These are phyloP conservation scores for Poeciliopsis turneri DNA, from an alignment of 2,797 vertebrate genomes.

Conservation along the genomic window DNA sequence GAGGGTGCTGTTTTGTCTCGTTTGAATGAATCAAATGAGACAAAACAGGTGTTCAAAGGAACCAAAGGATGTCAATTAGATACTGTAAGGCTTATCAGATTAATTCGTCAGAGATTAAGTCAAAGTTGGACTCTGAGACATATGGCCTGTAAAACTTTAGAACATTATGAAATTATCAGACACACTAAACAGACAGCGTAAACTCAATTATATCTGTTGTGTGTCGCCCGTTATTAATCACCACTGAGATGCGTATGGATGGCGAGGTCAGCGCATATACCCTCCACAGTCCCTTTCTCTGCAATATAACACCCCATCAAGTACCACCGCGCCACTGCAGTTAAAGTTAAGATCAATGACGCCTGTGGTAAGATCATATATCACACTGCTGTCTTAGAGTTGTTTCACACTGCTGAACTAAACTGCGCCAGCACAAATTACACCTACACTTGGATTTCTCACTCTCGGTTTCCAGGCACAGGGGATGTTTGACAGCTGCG, in stretches of 20 bases:
- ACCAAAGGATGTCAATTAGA: neutral
- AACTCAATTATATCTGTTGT: slow-evolving; percentile 31
- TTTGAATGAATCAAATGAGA: neutral
- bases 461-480: slow-evolving; percentile 38
- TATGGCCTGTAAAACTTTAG: slow-evolving; percentile 34
- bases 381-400: slow-evolving; percentile 66
- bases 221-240: slow-evolving; percentile 54
- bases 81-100: slow-evolving; percentile 15
- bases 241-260: slow-evolving; percentile 31
- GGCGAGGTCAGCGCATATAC: slow-evolving; percentile 32
- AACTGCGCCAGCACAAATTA: slow-evolving; percentile 71
- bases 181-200: slow-evolving; percentile 14
- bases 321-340: slow-evolving; percentile 60
- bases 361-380: slow-evolving; percentile 60
- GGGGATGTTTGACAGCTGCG: slow-evolving; percentile 45
- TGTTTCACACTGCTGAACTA: slow-evolving; percentile 69
- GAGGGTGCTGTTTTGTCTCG: slow-evolving; percentile 64
- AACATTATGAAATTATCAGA: slow-evolving; percentile 19
- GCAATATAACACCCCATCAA: slow-evolving; percentile 67
- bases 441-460: slow-evolving; percentile 48
- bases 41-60: neutral
- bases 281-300: slow-evolving; percentile 50
- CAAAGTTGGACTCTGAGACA: slow-evolving; percentile 11
- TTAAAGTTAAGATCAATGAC: slow-evolving; percentile 72
- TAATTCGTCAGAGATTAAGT: neutral